Evolutionary conservation across 2,113 vertebrate genomes (phyloP).

Genomic region (Triplophysa tibetana): DNA sequence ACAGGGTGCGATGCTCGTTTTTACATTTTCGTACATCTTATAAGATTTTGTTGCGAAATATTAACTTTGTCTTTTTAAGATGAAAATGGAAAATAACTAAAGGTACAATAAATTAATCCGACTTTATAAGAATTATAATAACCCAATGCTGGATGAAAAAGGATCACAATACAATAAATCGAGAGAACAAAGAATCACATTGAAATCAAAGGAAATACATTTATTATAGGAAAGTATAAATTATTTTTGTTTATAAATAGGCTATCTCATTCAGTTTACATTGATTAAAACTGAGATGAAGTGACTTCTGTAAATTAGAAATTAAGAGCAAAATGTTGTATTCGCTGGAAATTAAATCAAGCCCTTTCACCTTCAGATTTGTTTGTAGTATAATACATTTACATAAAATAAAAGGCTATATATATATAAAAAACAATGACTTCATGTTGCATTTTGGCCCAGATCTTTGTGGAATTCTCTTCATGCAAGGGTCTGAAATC

Average conservation of each 20-base stretch:
- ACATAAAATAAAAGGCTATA: conserved; percentile 9
- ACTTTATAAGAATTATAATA: neutral
- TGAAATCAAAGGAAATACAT: conserved; percentile 16
- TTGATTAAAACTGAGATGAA: neutral
- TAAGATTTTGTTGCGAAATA: neutral
- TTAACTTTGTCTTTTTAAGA: neutral
- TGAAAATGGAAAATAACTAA: neutral
- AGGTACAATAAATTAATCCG: neutral
- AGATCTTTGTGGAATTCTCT: neutral
- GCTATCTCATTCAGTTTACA: neutral
- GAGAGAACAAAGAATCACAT: neutral
- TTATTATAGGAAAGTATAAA: conserved; percentile 16
- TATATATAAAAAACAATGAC: conserved; percentile 31
- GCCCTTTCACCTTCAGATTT: conserved; percentile 48
- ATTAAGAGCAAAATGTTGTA: conserved; percentile 9
- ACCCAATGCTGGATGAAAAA: neutral
- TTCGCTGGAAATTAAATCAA: conserved; percentile 23
- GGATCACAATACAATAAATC: neutral
- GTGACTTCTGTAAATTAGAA: neutral
- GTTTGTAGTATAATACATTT: conserved; percentile 26
- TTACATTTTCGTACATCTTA: neutral
- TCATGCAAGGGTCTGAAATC: neutral
- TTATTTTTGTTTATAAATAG: conserved; percentile 6
- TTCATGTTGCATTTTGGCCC: conserved; percentile 53
- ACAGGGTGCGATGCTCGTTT: neutral